Evolutionary conservation across 2,797 vertebrate genomes (phyloP), one percentile per base, ranked within the genome.

Genomic region (Enteromius argenteus): DNA sequence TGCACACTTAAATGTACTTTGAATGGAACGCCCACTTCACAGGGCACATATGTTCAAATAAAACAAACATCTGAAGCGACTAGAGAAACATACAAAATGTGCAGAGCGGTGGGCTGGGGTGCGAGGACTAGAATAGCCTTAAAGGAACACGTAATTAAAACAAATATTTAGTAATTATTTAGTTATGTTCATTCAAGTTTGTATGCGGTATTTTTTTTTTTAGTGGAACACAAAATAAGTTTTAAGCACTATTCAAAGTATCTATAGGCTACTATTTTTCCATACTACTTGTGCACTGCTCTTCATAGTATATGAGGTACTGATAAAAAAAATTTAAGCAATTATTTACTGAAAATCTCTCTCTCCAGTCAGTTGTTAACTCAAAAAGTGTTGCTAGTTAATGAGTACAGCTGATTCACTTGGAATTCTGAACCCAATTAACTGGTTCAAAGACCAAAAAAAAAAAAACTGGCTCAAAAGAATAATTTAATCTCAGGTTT

Each of bases 341-440:
- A 30, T 72, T 72, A 30, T 72, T 72, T 9, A 72, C 42, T 11
- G 23, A 72, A 72, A 19, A 49, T 72, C 42, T 49, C 15, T n/a
- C 37, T 46, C 68, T 44, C n/a, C n/a, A 71, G 9, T 71, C 21
- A 71, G 68, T 14, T 3, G 5, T 44, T 27, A 46, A 27, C n/a
- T 46, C 42, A 8, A 42, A 53, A 23, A 42, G 6, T 46, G 39
- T 17, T 30, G 23, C 0, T 2, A 72, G 23, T 71, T 46, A 46
- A 27, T 44, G 68, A 23, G n/a, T 44, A 23, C 14, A 15, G 15
- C 42, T 46, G n/a, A 27, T 32, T 49, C 15, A 3, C 2, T 49
- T 32, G 0, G 39, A 71, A 27, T 69, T 13, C 13, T 44, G 67
- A 44, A 27, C 39, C n/a, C 13, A 39, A 5, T 68, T 37, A n/a